Base-by-base conservation (phyloP, 2,113 vertebrate genomes). In the Limnothrissa miodon region DNA sequence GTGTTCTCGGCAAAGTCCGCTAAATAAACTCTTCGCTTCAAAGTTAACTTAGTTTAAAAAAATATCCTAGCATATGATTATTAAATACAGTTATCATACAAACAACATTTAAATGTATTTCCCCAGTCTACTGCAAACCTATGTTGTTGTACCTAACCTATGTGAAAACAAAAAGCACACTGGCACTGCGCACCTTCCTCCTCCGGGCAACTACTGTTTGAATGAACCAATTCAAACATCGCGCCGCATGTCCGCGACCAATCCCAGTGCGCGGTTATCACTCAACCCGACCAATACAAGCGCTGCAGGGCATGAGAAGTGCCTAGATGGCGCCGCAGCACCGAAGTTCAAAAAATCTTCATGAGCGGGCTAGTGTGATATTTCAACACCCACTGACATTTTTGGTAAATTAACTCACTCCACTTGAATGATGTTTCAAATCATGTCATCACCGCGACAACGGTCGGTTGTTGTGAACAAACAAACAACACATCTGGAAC, bases 181-280 rank as follows among this genome's bases (percentile, higher is more conserved):
- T n/a, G n/a, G 36, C 66, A 17, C 29, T 74, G 19, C 29, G 11
- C 11, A 74, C 66, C 66, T 74, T 74, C 66, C 66, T 74, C 36
- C 66, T 29, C 66, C 10, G 33, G 66, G 66, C 66, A 11, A 17
- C 66, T 33, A 33, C 66, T 74, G 66, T 74, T 74, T 74, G 66
- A 74, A 74, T 74, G 29, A 80, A 36, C 3, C 19, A 42, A 85
- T 94, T 94, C 91, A 90, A 95, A 95, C 92, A 83, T 91, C 88
- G 92, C 93, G 90, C 87, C 51, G 82, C 80, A n/a, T 0, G 19
- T 4, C 1, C 33, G 48, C 13, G 44, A 45, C 83, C 74, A 82
- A 74, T 88, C 82, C 51, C 23, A 13, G 89, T 5, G 36, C 46
- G 29, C 10, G 10, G 21, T 62, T 66, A 74, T 33, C 13, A 56